phyloP scores from a whole-genome alignment of 1,140 invertebrate species.

The Coptotermes formosanus region DNA sequence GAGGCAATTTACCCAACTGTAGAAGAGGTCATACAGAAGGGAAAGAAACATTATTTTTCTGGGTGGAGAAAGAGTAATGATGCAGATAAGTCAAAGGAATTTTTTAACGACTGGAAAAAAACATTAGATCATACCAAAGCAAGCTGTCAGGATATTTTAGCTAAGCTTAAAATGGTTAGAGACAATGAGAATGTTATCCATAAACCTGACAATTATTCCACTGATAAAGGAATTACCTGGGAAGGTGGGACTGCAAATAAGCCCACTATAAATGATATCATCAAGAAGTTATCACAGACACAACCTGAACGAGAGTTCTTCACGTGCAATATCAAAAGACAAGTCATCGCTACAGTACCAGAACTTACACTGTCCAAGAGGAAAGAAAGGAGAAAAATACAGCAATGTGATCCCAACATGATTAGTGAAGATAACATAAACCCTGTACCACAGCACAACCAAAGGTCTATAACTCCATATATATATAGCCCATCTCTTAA shows the following conservation, averaged over 20 bases:
- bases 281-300: slow-evolving; percentile 19
- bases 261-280: slow-evolving; percentile 16
- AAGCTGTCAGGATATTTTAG: slow-evolving; percentile 24
- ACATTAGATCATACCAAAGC: slow-evolving; percentile 25
- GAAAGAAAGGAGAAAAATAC: not conserved
- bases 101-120: slow-evolving; percentile 18
- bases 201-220: slow-evolving; percentile 21
- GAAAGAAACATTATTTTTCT: not conserved
- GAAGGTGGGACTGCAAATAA: not conserved
- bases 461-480: not conserved
- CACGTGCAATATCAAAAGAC: not conserved
- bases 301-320: slow-evolving; percentile 17
- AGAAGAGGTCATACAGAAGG: not conserved
- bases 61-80: not conserved
- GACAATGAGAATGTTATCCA: not conserved
- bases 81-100: slow-evolving; percentile 1
- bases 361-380: not conserved
- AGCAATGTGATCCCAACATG: not conserved
- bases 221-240: slow-evolving; percentile 21
- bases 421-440: not conserved
- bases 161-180: slow-evolving; percentile 21
- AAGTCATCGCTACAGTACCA: not conserved
- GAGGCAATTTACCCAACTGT: not conserved
- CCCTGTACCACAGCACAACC: not conserved
- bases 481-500: not conserved